Conservation (phyloP, 1,140 invertebrate genomes). For the Phymastichus coffea region DNA sequence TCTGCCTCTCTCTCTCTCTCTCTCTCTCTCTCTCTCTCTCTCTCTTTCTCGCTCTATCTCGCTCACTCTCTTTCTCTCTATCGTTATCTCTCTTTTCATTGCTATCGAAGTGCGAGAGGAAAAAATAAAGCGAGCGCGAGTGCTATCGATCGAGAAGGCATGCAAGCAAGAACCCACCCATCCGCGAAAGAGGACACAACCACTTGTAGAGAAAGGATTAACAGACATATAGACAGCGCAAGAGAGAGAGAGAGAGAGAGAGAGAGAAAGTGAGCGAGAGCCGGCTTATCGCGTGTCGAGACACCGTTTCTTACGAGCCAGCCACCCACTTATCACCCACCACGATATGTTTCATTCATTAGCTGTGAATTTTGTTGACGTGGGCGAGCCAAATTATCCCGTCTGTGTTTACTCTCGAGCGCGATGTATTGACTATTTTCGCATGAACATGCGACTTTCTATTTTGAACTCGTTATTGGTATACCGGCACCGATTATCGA, state of each 20-base stretch:
- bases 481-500: too few relatives aligned
- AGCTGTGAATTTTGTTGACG: too few relatives aligned
- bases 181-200: conserved; percentile 45
- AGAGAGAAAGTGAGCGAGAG: not conserved
- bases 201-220: conserved; percentile 56
- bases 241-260: conserved; percentile 25
- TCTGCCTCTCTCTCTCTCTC: not conserved
- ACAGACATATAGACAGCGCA: too few relatives aligned
- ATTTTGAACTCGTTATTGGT: too few relatives aligned
- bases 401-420: too few relatives aligned
- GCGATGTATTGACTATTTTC: too few relatives aligned
- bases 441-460: too few relatives aligned
- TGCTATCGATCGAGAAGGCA: conserved; percentile 6
- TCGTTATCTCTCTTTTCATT: not conserved
- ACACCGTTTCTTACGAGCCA: conserved; percentile 11
- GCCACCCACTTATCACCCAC: not conserved
- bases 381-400: too few relatives aligned
- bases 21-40: not conserved
- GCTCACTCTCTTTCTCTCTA: too few relatives aligned
- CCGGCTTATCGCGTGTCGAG: conserved; percentile 16
- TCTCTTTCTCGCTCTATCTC: not conserved
- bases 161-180: not conserved
- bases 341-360: conserved; percentile 24
- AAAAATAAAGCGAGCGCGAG: not conserved
- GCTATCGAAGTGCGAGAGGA: not conserved